Conservation (phyloP, 2,888 invertebrate species). For the Noctuana brunneofusca region DNA sequence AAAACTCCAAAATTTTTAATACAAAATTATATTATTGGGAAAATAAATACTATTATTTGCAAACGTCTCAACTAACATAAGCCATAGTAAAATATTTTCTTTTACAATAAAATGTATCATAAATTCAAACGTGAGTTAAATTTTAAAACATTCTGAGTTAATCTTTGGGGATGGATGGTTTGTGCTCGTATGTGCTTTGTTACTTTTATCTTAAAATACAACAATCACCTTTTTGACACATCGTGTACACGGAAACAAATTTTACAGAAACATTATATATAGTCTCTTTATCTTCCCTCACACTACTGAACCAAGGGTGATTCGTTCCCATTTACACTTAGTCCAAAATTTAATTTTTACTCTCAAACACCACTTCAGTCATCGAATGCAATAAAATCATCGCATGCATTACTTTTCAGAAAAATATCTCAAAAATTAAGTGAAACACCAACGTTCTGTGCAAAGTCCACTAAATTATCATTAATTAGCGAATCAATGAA, state of each 20-base stretch:
- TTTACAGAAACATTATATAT: slow-evolving; percentile 35
- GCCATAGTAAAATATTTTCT: slow-evolving; percentile 79
- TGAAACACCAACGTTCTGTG: slow-evolving; percentile 82
- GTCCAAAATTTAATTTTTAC: slow-evolving; percentile 57
- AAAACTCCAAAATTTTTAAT: slow-evolving; percentile 61
- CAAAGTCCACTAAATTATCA: slow-evolving; percentile 71
- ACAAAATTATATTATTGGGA: slow-evolving; percentile 68
- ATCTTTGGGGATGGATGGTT: slow-evolving; percentile 80
- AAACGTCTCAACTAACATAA: slow-evolving; percentile 80
- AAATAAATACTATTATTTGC: slow-evolving; percentile 80
- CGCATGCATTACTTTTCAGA: slow-evolving; percentile 72
- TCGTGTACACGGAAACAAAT: slow-evolving; percentile 45
- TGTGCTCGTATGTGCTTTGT: slow-evolving; percentile 81
- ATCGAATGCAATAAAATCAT: slow-evolving; percentile 73
- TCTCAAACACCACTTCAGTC: slow-evolving; percentile 73
- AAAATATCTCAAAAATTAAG: slow-evolving; percentile 81
- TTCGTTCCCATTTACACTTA: slow-evolving; percentile 47
- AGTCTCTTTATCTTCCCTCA: slow-evolving; percentile 23
- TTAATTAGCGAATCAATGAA: slow-evolving; percentile 65
- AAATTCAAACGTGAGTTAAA: slow-evolving; percentile 81
- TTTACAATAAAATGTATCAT: slow-evolving; percentile 82
- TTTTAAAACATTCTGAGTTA: slow-evolving; percentile 76
- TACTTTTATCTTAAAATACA: slow-evolving; percentile 71
- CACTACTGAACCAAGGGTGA: slow-evolving; percentile 22
- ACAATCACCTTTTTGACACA: slow-evolving; percentile 71